These are phyloP conservation scores for Urosaurus nigricauda DNA, from an alignment of 2,797 vertebrate genomes.

Conservation along the genomic window DNA sequence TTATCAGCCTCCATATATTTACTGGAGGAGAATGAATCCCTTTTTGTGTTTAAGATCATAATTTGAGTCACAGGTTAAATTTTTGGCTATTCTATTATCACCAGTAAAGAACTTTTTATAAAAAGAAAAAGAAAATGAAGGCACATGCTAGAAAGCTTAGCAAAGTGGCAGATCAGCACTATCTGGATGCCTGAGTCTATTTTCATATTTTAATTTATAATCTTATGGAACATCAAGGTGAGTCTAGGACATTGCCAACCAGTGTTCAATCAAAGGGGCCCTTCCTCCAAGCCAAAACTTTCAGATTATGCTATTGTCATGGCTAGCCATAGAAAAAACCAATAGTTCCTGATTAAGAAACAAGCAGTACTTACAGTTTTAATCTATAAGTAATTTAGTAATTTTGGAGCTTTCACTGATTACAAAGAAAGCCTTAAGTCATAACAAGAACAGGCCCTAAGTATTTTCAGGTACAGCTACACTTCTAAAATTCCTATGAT, in stretches of 20 bases:
- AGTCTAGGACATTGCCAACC: neutral
- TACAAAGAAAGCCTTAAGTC: neutral
- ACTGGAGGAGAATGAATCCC: no score
- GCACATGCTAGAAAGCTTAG: no score
- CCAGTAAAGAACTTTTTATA: no score
- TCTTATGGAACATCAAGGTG: neutral
- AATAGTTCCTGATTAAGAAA: neutral
- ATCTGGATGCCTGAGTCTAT: no score
- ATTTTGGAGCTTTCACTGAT: neutral
- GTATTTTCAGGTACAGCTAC: neutral
- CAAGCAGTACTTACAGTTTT: neutral
- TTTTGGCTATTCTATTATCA: no score
- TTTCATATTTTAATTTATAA: neutral
- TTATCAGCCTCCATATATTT: no score
- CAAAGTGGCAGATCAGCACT: neutral
- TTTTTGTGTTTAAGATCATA: no score
- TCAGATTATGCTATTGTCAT: neutral
- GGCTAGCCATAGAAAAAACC: neutral
- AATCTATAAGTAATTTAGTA: neutral
- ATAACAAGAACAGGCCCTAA: neutral
- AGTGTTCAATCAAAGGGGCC: neutral
- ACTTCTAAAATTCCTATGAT: neutral
- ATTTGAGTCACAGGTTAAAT: no score
- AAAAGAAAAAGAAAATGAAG: no score
- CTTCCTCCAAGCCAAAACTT: no score